phyloP scores from a whole-genome alignment of 2,888 invertebrate species.

The Mayetiola destructor region DNA sequence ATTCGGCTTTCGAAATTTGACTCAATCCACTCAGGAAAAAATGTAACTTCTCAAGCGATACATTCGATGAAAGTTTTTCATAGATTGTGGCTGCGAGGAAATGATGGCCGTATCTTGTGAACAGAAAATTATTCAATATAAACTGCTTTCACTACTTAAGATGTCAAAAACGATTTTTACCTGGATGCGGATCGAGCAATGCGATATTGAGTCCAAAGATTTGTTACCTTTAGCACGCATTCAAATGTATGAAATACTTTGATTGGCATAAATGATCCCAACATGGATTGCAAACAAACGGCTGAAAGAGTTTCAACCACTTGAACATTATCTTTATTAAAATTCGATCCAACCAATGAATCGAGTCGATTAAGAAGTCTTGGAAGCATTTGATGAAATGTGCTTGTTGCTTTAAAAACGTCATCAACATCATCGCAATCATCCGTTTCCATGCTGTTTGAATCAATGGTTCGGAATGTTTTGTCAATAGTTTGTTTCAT shows the following conservation, averaged over 20 bases:
- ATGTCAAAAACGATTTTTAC: slow-evolving; percentile 33
- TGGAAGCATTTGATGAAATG: slow-evolving; percentile 29
- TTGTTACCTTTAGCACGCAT: slow-evolving; percentile 41
- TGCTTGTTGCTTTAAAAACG: neutral
- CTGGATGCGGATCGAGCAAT: slow-evolving; percentile 75
- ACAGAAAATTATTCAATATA: neutral
- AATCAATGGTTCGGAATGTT: neutral
- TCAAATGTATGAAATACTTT: slow-evolving; percentile 44
- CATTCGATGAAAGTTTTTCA: slow-evolving; percentile 46
- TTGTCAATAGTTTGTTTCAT: slow-evolving; percentile 20
- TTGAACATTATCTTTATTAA: slow-evolving; percentile 35
- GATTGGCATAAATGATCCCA: slow-evolving; percentile 51
- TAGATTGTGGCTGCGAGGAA: slow-evolving; percentile 51
- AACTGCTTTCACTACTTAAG: neutral
- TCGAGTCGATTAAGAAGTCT: slow-evolving; percentile 30
- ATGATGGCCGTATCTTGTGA: slow-evolving; percentile 57
- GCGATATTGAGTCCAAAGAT: slow-evolving; percentile 74
- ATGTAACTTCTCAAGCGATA: slow-evolving; percentile 75
- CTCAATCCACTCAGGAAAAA: slow-evolving; percentile 77
- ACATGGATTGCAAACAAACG: slow-evolving; percentile 65
- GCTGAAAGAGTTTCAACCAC: slow-evolving; percentile 65
- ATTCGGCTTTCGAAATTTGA: slow-evolving; percentile 59
- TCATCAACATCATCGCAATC: slow-evolving; percentile 12
- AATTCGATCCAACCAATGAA: slow-evolving; percentile 25
- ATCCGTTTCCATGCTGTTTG: neutral